Evolutionary conservation across 2,888 invertebrate species (phyloP).

Genomic region (Aporophyla lueneburgensis): DNA sequence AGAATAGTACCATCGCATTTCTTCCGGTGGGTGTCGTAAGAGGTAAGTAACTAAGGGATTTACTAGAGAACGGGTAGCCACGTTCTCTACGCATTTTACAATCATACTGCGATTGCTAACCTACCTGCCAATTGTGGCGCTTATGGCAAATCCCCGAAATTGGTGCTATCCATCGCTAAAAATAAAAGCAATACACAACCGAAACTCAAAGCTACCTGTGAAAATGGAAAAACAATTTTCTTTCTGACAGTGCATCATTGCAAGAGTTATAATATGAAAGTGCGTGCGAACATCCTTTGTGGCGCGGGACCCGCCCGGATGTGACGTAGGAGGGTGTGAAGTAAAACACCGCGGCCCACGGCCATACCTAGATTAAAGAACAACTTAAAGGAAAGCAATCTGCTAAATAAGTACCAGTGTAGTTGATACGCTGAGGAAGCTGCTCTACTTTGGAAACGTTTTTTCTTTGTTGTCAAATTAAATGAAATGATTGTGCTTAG

Average conservation of each 20-base stretch:
- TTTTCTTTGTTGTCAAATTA: not conserved
- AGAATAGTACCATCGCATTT: too few species aligned
- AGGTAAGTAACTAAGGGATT: too few species aligned
- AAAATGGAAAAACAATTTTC: conserved; percentile 42
- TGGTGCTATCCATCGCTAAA: not conserved
- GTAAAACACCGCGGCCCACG: conserved; percentile 66
- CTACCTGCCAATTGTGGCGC: too few species aligned
- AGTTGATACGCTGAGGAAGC: conserved; percentile 62
- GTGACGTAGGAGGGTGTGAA: conserved; percentile 68
- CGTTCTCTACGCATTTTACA: too few species aligned
- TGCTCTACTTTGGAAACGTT: conserved; percentile 78
- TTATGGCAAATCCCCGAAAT: too few species aligned
- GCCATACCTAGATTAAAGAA: conserved; percentile 88
- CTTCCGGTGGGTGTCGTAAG: too few species aligned
- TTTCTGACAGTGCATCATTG: conserved; percentile 39
- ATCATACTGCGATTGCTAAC: too few species aligned
- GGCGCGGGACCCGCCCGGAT: conserved; percentile 55
- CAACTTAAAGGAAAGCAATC: conserved; percentile 91
- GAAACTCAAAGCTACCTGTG: conserved; percentile 26
- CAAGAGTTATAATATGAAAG: conserved; percentile 60
- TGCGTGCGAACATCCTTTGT: conserved; percentile 66
- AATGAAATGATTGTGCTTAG: not conserved
- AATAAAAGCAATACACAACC: conserved; percentile 22
- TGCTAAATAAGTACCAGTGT: conserved; percentile 89
- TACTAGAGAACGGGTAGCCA: too few species aligned